Conservation (phyloP, 2,797 vertebrate species). For the Enteromius thamalakanensis region DNA sequence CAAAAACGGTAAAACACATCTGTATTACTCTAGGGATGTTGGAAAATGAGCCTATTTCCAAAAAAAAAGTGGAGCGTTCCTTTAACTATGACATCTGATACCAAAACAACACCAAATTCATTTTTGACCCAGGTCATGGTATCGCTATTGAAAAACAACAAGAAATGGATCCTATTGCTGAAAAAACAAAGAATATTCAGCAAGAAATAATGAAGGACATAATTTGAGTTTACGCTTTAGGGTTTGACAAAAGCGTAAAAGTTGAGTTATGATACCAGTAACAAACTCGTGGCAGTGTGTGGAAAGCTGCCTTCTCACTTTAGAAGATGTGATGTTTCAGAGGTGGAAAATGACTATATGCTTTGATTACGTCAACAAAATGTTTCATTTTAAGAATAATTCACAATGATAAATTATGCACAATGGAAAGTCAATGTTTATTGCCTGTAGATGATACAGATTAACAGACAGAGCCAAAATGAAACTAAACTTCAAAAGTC, state of each 20-base stretch:
- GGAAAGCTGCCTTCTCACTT: not conserved
- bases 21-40: too few species aligned
- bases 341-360: not conserved
- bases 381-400: not conserved
- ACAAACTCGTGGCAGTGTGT: not conserved
- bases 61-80: too few species aligned
- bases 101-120: not conserved
- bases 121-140: not conserved
- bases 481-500: constrained; percentile 19
- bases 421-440: not conserved
- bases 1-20: too few species aligned
- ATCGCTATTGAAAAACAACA: not conserved
- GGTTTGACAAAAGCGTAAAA: not conserved
- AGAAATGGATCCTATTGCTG: not conserved
- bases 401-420: not conserved
- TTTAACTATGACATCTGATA: not conserved
- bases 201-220: not conserved
- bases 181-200: not conserved
- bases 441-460: not conserved
- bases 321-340: not conserved
- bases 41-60: too few species aligned
- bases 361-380: not conserved
- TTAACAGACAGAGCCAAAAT: not conserved
- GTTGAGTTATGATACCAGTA: not conserved
- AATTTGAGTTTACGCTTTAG: not conserved